Conservation (phyloP, 1,140 invertebrate genomes). For the Drosophila pruinosa region DNA sequence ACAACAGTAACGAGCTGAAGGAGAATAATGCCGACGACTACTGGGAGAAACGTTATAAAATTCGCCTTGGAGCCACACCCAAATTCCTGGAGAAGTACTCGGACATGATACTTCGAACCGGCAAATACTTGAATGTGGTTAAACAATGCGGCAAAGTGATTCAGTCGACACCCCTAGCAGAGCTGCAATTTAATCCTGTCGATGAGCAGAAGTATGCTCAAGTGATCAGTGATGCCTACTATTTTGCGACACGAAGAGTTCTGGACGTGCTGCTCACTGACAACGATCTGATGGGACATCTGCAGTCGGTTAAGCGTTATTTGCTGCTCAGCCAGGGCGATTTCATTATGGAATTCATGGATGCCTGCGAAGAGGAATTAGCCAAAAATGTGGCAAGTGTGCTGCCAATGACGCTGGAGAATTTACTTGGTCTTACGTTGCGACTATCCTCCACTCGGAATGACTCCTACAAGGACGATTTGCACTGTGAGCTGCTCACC, state of each 20-base stretch:
- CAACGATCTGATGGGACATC: slow-evolving; percentile 94
- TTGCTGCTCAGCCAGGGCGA: slow-evolving; percentile 96
- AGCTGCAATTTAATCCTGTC: slow-evolving; percentile 89
- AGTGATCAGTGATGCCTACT: slow-evolving; percentile 95
- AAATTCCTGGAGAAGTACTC: slow-evolving; percentile 92
- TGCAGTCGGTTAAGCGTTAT: slow-evolving; percentile 97
- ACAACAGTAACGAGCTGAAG: slow-evolving; percentile 87
- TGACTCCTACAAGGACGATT: slow-evolving; percentile 97
- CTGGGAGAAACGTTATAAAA: slow-evolving; percentile 94
- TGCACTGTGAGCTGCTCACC: slow-evolving; percentile 93
- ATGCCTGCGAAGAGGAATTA: slow-evolving; percentile 95
- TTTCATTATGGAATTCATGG: slow-evolving; percentile 97
- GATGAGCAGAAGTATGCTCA: slow-evolving; percentile 90
- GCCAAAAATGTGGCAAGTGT: slow-evolving; percentile 93
- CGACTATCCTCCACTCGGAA: slow-evolving; percentile 83
- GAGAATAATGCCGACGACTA: slow-evolving; percentile 89
- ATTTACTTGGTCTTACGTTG: slow-evolving; percentile 72
- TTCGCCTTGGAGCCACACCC: slow-evolving; percentile 92
- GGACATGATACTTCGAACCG: slow-evolving; percentile 95
- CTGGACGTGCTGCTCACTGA: slow-evolving; percentile 95
- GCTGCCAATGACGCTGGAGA: slow-evolving; percentile 88
- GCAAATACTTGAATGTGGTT: slow-evolving; percentile 99
- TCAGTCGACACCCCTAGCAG: slow-evolving; percentile 88
- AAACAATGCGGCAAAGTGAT: slow-evolving; percentile 95
- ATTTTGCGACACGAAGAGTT: slow-evolving; percentile 94